Percentiles rank a stretch among this genome's conserved stretches.
Conservation (phyloP, 1,140 invertebrate species). For the Harpegnathos saltator region DNA sequence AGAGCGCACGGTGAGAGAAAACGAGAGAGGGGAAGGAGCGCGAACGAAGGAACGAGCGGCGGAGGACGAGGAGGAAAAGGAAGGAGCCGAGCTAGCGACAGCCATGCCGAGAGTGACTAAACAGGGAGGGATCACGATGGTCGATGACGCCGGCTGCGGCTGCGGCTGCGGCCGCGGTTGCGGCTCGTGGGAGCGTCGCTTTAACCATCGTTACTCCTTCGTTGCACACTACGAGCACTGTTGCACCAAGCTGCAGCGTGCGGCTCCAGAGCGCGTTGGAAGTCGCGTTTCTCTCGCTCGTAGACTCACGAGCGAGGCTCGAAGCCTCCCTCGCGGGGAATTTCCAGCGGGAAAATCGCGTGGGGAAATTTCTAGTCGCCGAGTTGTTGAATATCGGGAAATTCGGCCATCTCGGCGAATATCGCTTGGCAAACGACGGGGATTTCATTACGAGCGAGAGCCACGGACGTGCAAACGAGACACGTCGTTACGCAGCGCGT, state of each 20-base stretch:
- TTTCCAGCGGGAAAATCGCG: no score
- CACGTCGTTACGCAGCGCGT: no score
- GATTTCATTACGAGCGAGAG: no score
- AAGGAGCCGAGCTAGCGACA: not conserved
- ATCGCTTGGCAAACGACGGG: no score
- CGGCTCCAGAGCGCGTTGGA: slow-evolving; percentile 8
- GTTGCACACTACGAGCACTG: not conserved
- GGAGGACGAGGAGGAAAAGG: not conserved
- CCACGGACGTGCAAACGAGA: no score
- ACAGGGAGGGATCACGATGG: slow-evolving; percentile 45
- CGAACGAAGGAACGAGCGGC: not conserved
- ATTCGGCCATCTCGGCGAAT: no score
- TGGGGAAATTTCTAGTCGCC: no score
- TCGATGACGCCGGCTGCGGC: slow-evolving; percentile 36
- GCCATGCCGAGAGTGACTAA: slow-evolving; percentile 51
- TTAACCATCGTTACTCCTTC: not conserved
- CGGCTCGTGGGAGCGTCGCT: slow-evolving; percentile 35
- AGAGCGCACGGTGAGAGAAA: not conserved
- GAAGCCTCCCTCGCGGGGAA: no score
- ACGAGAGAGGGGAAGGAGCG: not conserved
- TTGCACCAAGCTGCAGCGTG: not conserved
- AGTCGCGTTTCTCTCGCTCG: slow-evolving; percentile 44
- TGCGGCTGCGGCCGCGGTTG: slow-evolving; percentile 5
- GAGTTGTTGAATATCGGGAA: no score
- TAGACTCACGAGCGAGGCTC: not conserved